These are phyloP conservation scores for Oryzias dopingdopingensis DNA, from an alignment of 2,797 vertebrate genomes.

Conservation along the genomic window DNA sequence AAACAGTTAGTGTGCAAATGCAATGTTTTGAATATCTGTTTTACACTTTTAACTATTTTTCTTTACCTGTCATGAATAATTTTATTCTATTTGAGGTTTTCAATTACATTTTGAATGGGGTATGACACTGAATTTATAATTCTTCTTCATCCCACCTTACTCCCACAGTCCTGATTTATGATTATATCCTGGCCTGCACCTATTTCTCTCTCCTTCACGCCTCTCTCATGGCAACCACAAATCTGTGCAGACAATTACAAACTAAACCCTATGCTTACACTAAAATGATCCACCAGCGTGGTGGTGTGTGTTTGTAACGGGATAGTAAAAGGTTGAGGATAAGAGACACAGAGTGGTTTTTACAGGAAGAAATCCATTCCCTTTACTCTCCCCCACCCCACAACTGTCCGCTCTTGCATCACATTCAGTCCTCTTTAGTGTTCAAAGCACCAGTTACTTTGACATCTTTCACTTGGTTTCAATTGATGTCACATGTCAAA, in stretches of 20 bases:
- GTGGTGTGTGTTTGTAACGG: constrained; percentile 12
- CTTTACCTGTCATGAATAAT: constrained; percentile 1
- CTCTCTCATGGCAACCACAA: constrained; percentile 35
- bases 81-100: constrained; percentile 15
- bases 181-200: constrained; percentile 35
- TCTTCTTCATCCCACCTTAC: constrained; percentile 26
- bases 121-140: constrained; percentile 10
- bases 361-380: constrained; percentile 34
- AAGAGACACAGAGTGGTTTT: constrained; percentile 19
- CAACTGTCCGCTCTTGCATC: constrained; percentile 15
- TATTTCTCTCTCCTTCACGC: constrained; percentile 33
- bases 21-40: too few relatives aligned
- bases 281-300: constrained; percentile 41
- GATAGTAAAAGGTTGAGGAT: constrained; percentile 7
- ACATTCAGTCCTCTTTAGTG: not conserved
- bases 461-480: constrained; percentile 3
- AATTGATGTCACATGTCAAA: constrained; percentile 12
- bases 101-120: constrained; percentile 4
- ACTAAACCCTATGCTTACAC: constrained; percentile 32
- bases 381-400: constrained; percentile 10
- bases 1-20: too few relatives aligned
- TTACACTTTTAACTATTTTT: too few relatives aligned
- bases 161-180: constrained; percentile 59
- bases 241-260: constrained; percentile 43
- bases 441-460: not conserved